Evolutionary conservation across 2,888 invertebrate genomes (phyloP).

Genomic region (Himalopsyche anomala): DNA sequence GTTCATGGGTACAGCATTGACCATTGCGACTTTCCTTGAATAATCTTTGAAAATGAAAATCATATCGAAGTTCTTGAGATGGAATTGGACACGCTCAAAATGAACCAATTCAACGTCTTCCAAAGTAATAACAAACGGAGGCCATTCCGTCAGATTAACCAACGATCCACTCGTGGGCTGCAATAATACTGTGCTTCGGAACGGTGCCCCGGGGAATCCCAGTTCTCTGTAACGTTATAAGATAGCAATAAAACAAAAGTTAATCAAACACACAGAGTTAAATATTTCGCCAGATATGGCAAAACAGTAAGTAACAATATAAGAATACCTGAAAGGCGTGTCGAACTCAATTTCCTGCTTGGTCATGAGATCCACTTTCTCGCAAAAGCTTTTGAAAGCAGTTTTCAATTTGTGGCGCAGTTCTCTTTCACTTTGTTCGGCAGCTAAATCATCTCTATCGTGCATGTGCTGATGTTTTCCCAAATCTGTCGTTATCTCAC

Average conservation of each 20-base stretch:
- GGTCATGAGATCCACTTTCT: slow-evolving; percentile 96
- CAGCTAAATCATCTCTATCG: slow-evolving; percentile 98
- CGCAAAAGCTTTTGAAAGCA: slow-evolving; percentile 98
- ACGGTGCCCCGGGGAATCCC: slow-evolving; percentile 98
- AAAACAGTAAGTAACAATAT: no score
- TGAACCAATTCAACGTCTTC: slow-evolving; percentile 99
- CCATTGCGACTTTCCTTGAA: slow-evolving; percentile 93
- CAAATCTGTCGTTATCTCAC: slow-evolving; percentile 99
- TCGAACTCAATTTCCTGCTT: slow-evolving; percentile 99
- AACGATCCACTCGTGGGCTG: slow-evolving; percentile 99
- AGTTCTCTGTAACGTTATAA: slow-evolving; percentile 82
- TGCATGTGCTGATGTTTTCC: slow-evolving; percentile 99
- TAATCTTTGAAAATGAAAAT: slow-evolving; percentile 99
- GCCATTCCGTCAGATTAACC: slow-evolving; percentile 99
- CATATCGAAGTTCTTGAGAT: slow-evolving; percentile 99
- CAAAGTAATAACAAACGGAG: slow-evolving; percentile 98
- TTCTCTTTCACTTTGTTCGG: slow-evolving; percentile 98
- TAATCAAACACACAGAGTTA: no score
- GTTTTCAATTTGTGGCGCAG: slow-evolving; percentile 96
- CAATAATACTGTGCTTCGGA: slow-evolving; percentile 94
- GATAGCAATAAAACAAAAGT: background rate
- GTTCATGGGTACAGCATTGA: slow-evolving; percentile 99
- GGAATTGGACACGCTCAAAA: slow-evolving; percentile 99
- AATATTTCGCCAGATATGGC: no score
- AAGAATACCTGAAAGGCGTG: slow-evolving; percentile 87